Base-by-base conservation (phyloP, 1,140 invertebrate genomes). In the Mylabris phalerata region DNA sequence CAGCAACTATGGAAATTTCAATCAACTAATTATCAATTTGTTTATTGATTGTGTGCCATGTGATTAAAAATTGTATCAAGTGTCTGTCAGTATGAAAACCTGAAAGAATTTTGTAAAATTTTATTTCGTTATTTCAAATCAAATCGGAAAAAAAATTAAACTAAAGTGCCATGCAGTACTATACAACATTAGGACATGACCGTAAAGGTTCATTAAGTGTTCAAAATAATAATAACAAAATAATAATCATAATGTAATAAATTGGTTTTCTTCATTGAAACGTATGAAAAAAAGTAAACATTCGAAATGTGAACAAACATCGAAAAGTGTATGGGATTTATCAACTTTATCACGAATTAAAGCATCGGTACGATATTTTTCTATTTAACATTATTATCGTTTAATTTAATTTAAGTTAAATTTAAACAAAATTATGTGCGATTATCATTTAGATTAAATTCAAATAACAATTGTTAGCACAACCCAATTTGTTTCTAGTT, bases 241-340 rank as follows among this genome's bases (percentile, higher is more conserved):
- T 32, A 32, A 4, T 32, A 1, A 7, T 32, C 4, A 66, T 81
- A 72, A 70, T 65, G 82, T 86, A 42, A 80, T 81, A 55, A 84
- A 83, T 67, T 90, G 87, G 87, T 89, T 89, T 72, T 85, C 83
- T 50, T 89, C 87, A 50, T 69, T 90, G 64, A 81, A 85, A 48
- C 80, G 86, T 38, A 78, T 79, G 60, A 83, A 81, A 64, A 76
- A 70, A 54, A 77, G 77, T 47, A 67, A 61, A 39, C 63, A 66
- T 48, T 43, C 59, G n/a, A 63, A 64, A 44, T 26, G 19, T 24
- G 48, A 59, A 26, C 11, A 32, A 9, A 59, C 61, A 4, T 80
- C 82, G 10, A 80, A 82, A 65, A 84, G 82, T 55, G 81, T 81
- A 38, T 82, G 80, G 82, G 82, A 85, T 66, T 76, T 85, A 46